A percentile compares a stretch with the other conserved stretches of the same genome.
These are phyloP conservation scores for Zoanthus sociatus DNA, from an alignment of 92 coral and sea anemone species.

Conservation along the genomic window DNA sequence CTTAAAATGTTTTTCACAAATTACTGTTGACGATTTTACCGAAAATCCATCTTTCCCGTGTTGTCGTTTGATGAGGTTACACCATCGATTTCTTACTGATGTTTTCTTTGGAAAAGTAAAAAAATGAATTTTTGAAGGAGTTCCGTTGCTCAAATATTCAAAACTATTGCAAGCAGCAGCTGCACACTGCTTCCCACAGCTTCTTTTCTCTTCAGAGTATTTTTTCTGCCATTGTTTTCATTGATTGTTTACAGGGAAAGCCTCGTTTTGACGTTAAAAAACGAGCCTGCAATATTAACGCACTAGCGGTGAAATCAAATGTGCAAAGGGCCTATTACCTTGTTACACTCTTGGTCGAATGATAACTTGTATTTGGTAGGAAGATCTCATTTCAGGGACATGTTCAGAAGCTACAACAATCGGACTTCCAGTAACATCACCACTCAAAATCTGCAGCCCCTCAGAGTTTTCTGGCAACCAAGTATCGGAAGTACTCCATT, in stretches of 20 bases:
- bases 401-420: no score
- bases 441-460: background rate
- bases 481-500: background rate
- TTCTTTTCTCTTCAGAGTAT: background rate
- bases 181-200: background rate
- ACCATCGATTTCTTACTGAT: background rate
- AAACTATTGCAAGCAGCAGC: slow-evolving; percentile 9
- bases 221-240: background rate
- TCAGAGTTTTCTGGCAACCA: background rate
- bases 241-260: background rate
- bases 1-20: slow-evolving; percentile 11
- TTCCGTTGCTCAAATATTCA: slow-evolving; percentile 1
- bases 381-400: background rate
- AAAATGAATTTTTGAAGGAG: background rate
- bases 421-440: background rate
- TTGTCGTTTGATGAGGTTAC: background rate
- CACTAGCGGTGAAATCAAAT: background rate
- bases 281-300: slow-evolving; percentile 1
- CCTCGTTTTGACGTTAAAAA: slow-evolving; percentile 4
- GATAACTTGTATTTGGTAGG: background rate
- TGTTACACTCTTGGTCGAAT: background rate
- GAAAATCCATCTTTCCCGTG: background rate
- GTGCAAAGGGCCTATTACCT: background rate
- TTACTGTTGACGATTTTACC: background rate
- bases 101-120: slow-evolving; percentile 2